Evolutionary conservation across 2,888 invertebrate genomes (phyloP).

Genomic region (Netelia virgata): DNA sequence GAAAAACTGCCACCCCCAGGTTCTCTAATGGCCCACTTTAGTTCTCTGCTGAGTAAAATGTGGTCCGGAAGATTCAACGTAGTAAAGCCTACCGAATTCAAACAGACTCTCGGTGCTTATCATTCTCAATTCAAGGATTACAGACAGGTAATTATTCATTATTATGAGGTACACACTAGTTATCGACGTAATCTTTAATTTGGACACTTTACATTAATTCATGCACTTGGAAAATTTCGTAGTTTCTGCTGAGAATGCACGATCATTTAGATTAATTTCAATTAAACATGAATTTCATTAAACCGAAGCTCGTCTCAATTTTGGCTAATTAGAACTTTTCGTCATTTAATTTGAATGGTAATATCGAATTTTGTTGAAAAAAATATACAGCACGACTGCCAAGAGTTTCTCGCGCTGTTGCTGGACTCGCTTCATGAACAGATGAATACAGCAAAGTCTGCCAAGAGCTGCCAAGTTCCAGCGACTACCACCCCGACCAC

Average conservation of each 20-base stretch:
- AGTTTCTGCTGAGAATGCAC: no score
- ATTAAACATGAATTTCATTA: no score
- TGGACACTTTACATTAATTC: no score
- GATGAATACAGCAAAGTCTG: slow-evolving; percentile 84
- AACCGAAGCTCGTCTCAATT: neutral
- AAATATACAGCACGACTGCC: slow-evolving; percentile 87
- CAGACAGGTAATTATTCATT: slow-evolving; percentile 84
- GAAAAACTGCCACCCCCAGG: slow-evolving; percentile 81
- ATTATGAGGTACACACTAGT: no score
- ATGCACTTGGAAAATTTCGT: no score
- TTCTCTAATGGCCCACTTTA: slow-evolving; percentile 86
- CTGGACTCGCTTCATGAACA: slow-evolving; percentile 88
- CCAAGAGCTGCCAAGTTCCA: slow-evolving; percentile 79
- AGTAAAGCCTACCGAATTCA: slow-evolving; percentile 87
- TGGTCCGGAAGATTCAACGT: slow-evolving; percentile 87
- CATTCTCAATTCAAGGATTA: slow-evolving; percentile 88
- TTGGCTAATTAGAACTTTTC: neutral
- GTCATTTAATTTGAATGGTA: slow-evolving; percentile 29
- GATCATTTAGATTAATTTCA: no score
- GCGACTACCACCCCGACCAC: slow-evolving; percentile 76
- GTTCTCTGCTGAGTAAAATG: slow-evolving; percentile 86
- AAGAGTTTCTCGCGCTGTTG: slow-evolving; percentile 88
- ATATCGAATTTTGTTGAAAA: slow-evolving; percentile 13
- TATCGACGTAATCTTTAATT: no score
- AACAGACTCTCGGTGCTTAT: slow-evolving; percentile 86